Evolutionary conservation across 2,888 invertebrate genomes (phyloP).

Genomic region (Eilema sororculum): DNA sequence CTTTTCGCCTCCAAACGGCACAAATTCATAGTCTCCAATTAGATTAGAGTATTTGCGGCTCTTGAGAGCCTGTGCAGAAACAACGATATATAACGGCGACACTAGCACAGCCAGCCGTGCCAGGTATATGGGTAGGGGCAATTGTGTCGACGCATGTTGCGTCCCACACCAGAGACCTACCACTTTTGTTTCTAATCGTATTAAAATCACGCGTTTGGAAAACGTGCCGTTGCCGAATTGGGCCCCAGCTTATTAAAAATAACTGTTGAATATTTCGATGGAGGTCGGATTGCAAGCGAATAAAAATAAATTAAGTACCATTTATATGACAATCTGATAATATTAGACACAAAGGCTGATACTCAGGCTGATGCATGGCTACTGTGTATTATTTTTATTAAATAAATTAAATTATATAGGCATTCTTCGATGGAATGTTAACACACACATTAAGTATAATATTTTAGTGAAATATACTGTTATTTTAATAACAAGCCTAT

Average conservation of each 20-base stretch:
- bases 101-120: too few relatives aligned
- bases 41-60: too few relatives aligned
- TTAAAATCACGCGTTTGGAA: too few relatives aligned
- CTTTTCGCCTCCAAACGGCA: too few relatives aligned
- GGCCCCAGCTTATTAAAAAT: slow-evolving; percentile 14
- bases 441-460: neutral
- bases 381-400: neutral
- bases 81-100: too few relatives aligned
- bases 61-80: too few relatives aligned
- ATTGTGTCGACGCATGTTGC: too few relatives aligned
- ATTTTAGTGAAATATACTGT: neutral
- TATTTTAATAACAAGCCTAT: neutral
- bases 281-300: slow-evolving; percentile 8
- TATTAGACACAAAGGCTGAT: slow-evolving; percentile 5
- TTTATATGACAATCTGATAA: slow-evolving; percentile 9
- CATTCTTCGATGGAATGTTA: neutral
- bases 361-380: slow-evolving; percentile 2
- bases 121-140: too few relatives aligned
- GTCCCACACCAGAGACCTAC: too few relatives aligned
- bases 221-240: too few relatives aligned
- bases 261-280: slow-evolving; percentile 13
- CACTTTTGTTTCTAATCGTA: too few relatives aligned
- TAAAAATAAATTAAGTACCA: slow-evolving; percentile 13
- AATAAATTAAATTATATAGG: neutral
- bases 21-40: too few relatives aligned